A percentile compares a stretch with the other conserved stretches of the same genome.
Evolutionary conservation across 2,797 vertebrate genomes (phyloP).

Genomic region (Lutjanus argentimaculatus): DNA sequence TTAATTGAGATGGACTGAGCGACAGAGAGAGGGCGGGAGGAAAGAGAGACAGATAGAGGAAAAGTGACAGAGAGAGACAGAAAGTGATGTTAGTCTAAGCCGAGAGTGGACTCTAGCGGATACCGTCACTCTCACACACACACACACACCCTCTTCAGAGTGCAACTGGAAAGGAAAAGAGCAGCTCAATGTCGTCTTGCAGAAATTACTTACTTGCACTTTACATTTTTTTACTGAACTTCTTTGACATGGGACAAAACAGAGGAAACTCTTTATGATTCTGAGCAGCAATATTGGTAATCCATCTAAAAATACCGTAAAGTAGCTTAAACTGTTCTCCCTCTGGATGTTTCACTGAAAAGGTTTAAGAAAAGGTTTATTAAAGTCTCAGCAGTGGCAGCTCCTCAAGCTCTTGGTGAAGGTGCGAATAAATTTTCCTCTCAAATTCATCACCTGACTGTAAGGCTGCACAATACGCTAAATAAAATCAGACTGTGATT

Average conservation of each 20-base stretch:
- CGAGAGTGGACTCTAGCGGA: slow-evolving; percentile 81
- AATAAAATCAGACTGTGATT: too few species aligned
- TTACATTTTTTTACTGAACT: slow-evolving; percentile 6
- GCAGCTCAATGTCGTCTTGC: not conserved
- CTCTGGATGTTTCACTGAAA: not conserved
- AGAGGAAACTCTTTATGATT: not conserved
- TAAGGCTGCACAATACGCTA: too few species aligned
- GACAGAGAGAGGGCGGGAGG: slow-evolving; percentile 33
- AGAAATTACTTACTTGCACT: not conserved
- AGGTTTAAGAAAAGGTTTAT: not conserved
- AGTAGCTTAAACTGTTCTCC: not conserved
- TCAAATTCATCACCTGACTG: not conserved
- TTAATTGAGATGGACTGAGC: slow-evolving; percentile 84
- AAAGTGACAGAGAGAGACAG: slow-evolving; percentile 44
- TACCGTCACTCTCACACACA: slow-evolving; percentile 41
- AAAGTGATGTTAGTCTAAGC: slow-evolving; percentile 68
- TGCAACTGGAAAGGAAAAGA: not conserved
- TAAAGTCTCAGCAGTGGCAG: not conserved
- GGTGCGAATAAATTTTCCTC: not conserved
- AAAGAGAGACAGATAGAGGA: slow-evolving; percentile 36
- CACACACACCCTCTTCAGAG: slow-evolving; percentile 23
- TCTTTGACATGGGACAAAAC: not conserved
- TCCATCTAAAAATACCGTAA: not conserved
- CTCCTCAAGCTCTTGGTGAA: not conserved
- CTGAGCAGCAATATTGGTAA: not conserved